These are phyloP conservation scores for Drosophila arizonae DNA, from an alignment of 1,140 invertebrate genomes.

Conservation along the genomic window DNA sequence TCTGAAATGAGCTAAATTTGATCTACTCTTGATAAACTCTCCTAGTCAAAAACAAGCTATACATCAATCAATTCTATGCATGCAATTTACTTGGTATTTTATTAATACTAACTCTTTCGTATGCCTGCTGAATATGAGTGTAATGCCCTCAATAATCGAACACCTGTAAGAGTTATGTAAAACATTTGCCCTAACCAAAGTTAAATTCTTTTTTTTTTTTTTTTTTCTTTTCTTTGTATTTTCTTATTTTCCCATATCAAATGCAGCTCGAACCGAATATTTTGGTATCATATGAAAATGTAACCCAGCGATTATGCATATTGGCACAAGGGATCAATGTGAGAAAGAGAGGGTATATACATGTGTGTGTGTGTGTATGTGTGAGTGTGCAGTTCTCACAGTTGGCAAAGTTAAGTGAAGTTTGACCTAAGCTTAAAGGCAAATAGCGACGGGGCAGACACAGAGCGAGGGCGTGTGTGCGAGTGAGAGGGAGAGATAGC, in stretches of 20 bases:
- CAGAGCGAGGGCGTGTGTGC: background rate
- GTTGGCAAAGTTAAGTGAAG: slow-evolving; percentile 65
- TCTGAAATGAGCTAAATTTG: too few relatives aligned
- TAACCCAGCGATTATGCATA: slow-evolving; percentile 50
- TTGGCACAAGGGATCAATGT: slow-evolving; percentile 48
- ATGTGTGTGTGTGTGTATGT: background rate
- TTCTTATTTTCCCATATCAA: slow-evolving; percentile 10
- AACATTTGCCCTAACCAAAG: slow-evolving; percentile 1
- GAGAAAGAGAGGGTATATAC: background rate
- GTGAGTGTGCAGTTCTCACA: slow-evolving; percentile 66
- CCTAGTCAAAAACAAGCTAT: too few relatives aligned
- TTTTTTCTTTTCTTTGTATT: background rate
- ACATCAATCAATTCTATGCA: too few relatives aligned
- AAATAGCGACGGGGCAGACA: background rate
- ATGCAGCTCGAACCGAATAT: slow-evolving; percentile 1
- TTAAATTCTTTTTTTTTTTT: background rate
- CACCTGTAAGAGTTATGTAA: slow-evolving; percentile 20
- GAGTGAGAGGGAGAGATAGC: background rate
- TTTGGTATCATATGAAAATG: slow-evolving; percentile 21
- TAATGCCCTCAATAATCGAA: slow-evolving; percentile 9
- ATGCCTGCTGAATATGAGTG: background rate
- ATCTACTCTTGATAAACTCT: too few relatives aligned
- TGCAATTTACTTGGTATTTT: too few relatives aligned
- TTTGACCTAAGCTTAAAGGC: slow-evolving; percentile 72
- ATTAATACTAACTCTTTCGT: too few relatives aligned